Evolutionary conservation across 2,797 vertebrate species (phyloP).

Genomic region (Cuniculus paca): DNA sequence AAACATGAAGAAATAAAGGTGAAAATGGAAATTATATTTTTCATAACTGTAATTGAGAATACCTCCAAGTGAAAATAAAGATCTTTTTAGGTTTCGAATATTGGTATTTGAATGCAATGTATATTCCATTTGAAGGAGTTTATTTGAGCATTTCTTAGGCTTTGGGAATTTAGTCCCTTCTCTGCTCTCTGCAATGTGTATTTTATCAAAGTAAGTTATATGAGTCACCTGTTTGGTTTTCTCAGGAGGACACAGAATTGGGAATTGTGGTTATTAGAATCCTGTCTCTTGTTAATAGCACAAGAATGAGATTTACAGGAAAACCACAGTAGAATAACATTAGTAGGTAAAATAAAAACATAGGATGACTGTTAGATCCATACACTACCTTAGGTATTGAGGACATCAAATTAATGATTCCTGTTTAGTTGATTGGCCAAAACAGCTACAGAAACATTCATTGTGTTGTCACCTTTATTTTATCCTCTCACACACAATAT

Average conservation of each 20-base stretch:
- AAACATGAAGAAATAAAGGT: slow-evolving; percentile 22
- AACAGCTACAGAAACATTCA: background rate
- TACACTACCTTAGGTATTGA: background rate
- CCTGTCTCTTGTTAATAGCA: background rate
- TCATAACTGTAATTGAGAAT: slow-evolving; percentile 38
- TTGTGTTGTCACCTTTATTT: background rate
- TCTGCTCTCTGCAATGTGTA: background rate
- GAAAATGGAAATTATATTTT: slow-evolving; percentile 1
- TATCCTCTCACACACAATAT: background rate
- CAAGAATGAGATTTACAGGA: background rate
- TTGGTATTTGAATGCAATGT: background rate
- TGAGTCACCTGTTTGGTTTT: background rate
- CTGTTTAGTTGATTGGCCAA: background rate
- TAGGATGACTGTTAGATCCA: background rate
- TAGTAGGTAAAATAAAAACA: background rate
- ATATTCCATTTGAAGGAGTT: background rate
- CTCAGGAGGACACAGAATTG: background rate
- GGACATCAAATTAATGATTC: background rate
- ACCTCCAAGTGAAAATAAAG: slow-evolving; percentile 11
- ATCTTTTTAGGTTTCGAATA: background rate
- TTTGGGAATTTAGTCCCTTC: slow-evolving; percentile 4
- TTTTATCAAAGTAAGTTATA: slow-evolving; percentile 16
- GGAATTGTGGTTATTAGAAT: background rate
- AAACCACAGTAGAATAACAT: background rate
- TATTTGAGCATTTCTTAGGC: background rate